Evolutionary conservation across 2,888 invertebrate species (phyloP).

Genomic region (Sphecodes monilicornis): DNA sequence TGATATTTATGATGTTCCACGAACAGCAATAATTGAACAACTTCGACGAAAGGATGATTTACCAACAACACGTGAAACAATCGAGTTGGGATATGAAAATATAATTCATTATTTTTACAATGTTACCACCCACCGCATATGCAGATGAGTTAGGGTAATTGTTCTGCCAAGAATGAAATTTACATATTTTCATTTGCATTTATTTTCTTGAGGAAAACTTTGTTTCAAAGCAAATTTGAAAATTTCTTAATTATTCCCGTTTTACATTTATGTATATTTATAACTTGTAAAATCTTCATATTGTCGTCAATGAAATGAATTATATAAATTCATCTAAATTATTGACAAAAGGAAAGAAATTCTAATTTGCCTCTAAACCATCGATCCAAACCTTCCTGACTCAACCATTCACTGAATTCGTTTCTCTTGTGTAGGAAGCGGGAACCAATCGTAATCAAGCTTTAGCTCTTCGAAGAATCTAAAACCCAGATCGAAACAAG

Average conservation of each 20-base stretch:
- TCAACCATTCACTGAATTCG: neutral
- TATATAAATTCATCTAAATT: neutral
- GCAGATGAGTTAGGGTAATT: neutral
- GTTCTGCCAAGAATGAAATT: neutral
- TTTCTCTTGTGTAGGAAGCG: neutral
- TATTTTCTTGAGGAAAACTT: neutral
- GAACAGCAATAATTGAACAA: neutral
- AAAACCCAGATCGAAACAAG: conserved; percentile 3
- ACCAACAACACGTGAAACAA: neutral
- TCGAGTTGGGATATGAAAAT: neutral
- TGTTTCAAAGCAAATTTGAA: neutral
- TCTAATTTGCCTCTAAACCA: neutral
- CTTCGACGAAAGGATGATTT: neutral
- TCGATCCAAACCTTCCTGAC: neutral
- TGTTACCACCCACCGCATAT: neutral
- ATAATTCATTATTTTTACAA: neutral
- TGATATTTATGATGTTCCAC: neutral
- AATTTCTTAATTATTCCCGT: neutral
- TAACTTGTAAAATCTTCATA: neutral
- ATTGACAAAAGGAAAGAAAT: neutral
- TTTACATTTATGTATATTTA: neutral
- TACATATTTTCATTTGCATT: neutral
- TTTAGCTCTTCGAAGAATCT: neutral
- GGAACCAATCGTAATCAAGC: neutral
- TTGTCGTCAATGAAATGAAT: too few species aligned